Evolutionary conservation across 1,140 invertebrate genomes (phyloP), one percentile per base, ranked within the genome.

Genomic region (Cyclargus thomasi): DNA sequence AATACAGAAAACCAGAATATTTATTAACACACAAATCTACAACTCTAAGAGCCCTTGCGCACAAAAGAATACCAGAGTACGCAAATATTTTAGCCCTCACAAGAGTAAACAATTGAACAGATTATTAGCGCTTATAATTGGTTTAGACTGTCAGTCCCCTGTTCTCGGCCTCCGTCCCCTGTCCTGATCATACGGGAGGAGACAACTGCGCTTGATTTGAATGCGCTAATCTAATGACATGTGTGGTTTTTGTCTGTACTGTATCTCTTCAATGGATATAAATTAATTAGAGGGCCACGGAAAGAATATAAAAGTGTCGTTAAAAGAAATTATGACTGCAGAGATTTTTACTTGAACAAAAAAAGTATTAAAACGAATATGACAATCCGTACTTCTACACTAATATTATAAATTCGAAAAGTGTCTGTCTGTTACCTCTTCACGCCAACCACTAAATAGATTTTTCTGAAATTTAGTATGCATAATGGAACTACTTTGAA

Each of bases 41-140:
- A 11, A 47, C 14, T 16, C 11, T 47, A 47, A 16, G 39, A 47
- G 8, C 39, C 39, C 39, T 47, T 11, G 14, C 8, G 39, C 39
- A 47, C 39, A 47, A 47, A 47, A 47, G 39, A 11, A 47, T 47
- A 47, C 39, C 39, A 47, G 11, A 11, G 39, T 47, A 47, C 11
- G 39, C 39, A 47, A 47, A 47, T 47, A 47, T 47, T 20, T 55
- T 20, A 55, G 53, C 53, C 53, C 53, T 55, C 18, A 47, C 53
- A 22, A 63, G 71, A 73, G 67, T 71, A 76, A 81, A 77, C 80
- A 83, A 82, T 79, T 74, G 76, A 73, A 67, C 71, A 77, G 81
- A 87, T 87, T 82, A 85, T 82, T 82, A 80, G 81, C 76, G 81
- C 73, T 74, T 78, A 77, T 88, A 88, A 88, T 88, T 88, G 85